Conservation (phyloP, 1,140 invertebrate genomes). For the Drosophila ogumai region DNA sequence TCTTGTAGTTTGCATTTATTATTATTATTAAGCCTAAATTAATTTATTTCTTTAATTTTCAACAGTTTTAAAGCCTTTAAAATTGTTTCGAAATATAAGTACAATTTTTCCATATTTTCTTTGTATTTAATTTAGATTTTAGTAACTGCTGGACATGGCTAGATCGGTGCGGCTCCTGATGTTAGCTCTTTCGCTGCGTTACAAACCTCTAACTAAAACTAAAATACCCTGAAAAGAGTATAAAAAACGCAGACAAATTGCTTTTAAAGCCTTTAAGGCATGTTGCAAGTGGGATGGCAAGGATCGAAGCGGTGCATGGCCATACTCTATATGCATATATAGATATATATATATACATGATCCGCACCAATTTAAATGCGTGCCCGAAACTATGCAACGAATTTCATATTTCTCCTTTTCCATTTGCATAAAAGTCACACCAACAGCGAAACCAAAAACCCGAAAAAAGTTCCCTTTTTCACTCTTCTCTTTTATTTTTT, state of each 20-base stretch:
- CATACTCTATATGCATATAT: slow-evolving; percentile 9
- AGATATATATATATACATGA: slow-evolving; percentile 11
- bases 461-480: slow-evolving; percentile 22
- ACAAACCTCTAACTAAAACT: background rate
- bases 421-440: slow-evolving; percentile 71
- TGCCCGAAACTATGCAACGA: slow-evolving; percentile 69
- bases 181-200: background rate
- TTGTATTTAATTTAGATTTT: too few species aligned
- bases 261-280: slow-evolving; percentile 82
- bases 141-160: too few species aligned
- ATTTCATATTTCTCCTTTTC: slow-evolving; percentile 44
- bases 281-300: slow-evolving; percentile 11
- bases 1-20: background rate
- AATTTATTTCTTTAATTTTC: too few species aligned
- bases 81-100: too few species aligned
- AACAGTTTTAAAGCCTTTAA: too few species aligned
- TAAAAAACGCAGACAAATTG: slow-evolving; percentile 67
- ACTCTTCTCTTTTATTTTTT: background rate
- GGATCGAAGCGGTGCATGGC: slow-evolving; percentile 7
- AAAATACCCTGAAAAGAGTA: background rate
- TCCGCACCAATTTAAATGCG: slow-evolving; percentile 66
- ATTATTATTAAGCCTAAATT: background rate
- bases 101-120: too few species aligned
- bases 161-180: too few species aligned
- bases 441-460: slow-evolving; percentile 24